Percentiles rank a stretch among this genome's conserved stretches.
Evolutionary conservation across 2,888 invertebrate species (phyloP).

Genomic region (Phrixothrix hirtus): DNA sequence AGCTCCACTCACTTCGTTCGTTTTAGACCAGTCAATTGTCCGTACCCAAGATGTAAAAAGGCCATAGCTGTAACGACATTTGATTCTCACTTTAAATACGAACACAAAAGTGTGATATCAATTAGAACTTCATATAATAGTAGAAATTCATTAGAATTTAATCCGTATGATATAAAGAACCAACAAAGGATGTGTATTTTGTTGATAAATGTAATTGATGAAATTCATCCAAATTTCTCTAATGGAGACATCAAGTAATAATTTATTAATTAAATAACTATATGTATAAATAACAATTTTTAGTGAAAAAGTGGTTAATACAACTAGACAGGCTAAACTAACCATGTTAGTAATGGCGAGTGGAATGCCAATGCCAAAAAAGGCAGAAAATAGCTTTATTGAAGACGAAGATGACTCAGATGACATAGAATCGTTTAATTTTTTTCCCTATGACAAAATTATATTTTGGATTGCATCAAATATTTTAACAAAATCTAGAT

Average conservation of each 20-base stretch:
- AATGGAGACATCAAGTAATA: not conserved
- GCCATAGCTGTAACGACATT: constrained; percentile 61
- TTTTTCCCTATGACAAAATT: constrained; percentile 41
- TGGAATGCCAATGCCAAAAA: not conserved
- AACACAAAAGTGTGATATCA: constrained; percentile 55
- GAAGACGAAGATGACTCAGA: constrained; percentile 23
- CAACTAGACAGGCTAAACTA: constrained; percentile 27
- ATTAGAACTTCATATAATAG: constrained; percentile 44
- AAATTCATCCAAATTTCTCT: not conserved
- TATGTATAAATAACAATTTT: no score
- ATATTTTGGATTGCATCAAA: constrained; percentile 51
- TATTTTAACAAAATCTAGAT: constrained; percentile 43
- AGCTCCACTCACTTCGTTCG: no score
- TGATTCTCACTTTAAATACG: constrained; percentile 61
- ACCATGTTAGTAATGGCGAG: constrained; percentile 43
- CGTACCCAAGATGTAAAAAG: constrained; percentile 58
- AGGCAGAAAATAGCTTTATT: constrained; percentile 21
- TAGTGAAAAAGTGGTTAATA: no score
- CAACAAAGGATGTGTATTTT: constrained; percentile 44
- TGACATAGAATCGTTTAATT: constrained; percentile 3
- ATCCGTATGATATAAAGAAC: constrained; percentile 43
- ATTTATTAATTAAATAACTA: no score
- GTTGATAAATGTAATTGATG: constrained; percentile 35
- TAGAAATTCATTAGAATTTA: constrained; percentile 46
- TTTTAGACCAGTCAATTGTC: constrained; percentile 58